A percentile compares a stretch with the other conserved stretches of the same genome.
Conservation (phyloP, 2,888 invertebrate genomes). For the Tribolium freemani region DNA sequence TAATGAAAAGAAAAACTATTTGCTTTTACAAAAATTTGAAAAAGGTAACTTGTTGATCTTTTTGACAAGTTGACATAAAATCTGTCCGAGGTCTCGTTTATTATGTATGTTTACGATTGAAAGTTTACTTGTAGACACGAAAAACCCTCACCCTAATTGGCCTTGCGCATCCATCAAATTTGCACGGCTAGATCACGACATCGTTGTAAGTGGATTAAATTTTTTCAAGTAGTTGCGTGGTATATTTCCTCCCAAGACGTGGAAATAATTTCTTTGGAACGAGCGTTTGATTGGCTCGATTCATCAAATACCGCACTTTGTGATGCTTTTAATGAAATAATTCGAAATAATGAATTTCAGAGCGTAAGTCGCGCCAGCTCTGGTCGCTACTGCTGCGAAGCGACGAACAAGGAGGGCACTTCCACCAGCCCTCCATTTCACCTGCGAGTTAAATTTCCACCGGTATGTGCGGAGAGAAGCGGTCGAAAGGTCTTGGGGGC, state of each 20-base stretch:
- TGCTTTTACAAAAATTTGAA: not conserved
- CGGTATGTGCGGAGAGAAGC: conserved; percentile 68
- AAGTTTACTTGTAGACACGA: not conserved
- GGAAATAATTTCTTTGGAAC: conserved; percentile 18
- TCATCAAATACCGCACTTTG: conserved; percentile 17
- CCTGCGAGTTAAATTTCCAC: conserved; percentile 80
- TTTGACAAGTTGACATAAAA: conserved; percentile 6
- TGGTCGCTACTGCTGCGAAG: conserved; percentile 83
- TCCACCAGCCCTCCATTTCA: conserved; percentile 81
- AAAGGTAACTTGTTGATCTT: conserved; percentile 7
- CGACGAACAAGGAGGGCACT: conserved; percentile 83
- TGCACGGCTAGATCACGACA: not conserved
- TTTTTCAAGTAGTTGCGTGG: conserved; percentile 1
- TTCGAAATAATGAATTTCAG: conserved; percentile 60
- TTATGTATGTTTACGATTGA: conserved; percentile 11
- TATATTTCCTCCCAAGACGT: conserved; percentile 1
- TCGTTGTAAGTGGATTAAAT: conserved; percentile 20
- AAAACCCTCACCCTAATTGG: not conserved
- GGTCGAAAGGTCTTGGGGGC: conserved; percentile 71
- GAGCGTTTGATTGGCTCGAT: not conserved
- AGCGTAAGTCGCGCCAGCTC: conserved; percentile 79
- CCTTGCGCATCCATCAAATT: conserved; percentile 9
- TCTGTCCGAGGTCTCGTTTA: not conserved
- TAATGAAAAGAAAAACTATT: not conserved
- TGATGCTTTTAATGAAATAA: conserved; percentile 19